phyloP scores from a whole-genome alignment of 2,888 invertebrate genomes.

The Cheilosia impressa region DNA sequence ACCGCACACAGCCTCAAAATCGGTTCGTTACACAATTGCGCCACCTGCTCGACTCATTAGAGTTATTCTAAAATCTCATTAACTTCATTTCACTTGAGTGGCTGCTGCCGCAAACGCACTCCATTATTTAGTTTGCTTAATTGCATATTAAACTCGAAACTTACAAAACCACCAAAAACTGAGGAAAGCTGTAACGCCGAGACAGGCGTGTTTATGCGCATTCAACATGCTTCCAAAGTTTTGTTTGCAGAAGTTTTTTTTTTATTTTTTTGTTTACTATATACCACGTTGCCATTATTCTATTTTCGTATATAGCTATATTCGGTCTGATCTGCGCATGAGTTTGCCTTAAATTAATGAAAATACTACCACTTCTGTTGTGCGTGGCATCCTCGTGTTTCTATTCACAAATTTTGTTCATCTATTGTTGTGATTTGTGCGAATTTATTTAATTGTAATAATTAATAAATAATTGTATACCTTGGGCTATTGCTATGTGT shows the following conservation, averaged over 20 bases:
- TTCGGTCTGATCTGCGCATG: conserved; percentile 57
- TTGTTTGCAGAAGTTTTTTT: conserved; percentile 15
- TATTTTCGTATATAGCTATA: conserved; percentile 20
- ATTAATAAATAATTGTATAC: conserved; percentile 18
- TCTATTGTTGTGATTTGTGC: conserved; percentile 34
- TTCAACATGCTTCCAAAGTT: conserved; percentile 47
- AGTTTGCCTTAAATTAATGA: conserved; percentile 18
- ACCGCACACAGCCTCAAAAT: neutral
- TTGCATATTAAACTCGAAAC: conserved; percentile 3
- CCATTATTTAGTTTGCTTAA: conserved; percentile 17
- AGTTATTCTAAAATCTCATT: conserved; percentile 25
- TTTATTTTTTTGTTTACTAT: conserved; percentile 36
- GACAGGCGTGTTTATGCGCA: conserved; percentile 24
- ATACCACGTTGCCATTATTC: conserved; percentile 36
- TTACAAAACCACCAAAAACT: conserved; percentile 16
- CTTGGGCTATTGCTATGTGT: neutral
- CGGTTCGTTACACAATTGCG: neutral
- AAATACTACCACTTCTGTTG: conserved; percentile 37
- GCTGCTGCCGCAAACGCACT: neutral
- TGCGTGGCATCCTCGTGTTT: conserved; percentile 51
- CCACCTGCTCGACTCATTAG: conserved; percentile 29
- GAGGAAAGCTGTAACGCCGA: conserved; percentile 20
- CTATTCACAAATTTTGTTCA: conserved; percentile 52
- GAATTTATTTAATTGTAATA: conserved; percentile 24
- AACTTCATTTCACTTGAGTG: conserved; percentile 17